Base-by-base conservation (phyloP, 2,113 vertebrate species). In the Calyptomena viridis region DNA sequence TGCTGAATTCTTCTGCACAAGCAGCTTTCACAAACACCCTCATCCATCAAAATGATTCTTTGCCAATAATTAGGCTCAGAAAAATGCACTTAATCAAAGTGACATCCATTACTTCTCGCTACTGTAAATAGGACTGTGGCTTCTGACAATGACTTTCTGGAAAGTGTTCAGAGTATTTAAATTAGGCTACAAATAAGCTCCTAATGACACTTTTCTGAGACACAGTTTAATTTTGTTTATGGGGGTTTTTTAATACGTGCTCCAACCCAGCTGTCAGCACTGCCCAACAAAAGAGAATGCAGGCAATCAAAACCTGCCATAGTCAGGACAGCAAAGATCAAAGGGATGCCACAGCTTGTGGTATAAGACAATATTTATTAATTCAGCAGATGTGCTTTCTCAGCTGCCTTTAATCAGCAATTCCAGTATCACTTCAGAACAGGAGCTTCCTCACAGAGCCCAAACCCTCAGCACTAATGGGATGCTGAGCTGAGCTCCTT, bases 31-130 rank as follows among this genome's bases (percentile, higher is more conserved):
- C 49, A 89, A 94, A 86, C 86, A 68, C 27, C 60, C 18, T 89
- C 80, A 93, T 56, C 86, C 86, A 90, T 89, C 94, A 87, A 80
- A 91, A 92, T 22, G 56, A 89, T 75, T 55, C 52, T 92, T 77
- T 60, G 56, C 42, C 55, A 58, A 91, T 92, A 91, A 96, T 97
- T 88, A 95, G 78, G 85, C 55, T 66, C 75, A 94, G 84, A 87
- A 94, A 94, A 95, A 92, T 52, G 35, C 75, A 81, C 87, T 94
- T 94, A 95, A 96, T 96, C 94, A 93, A 93, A 95, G 82, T 94
- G 88, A 91, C 93, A 87, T 58, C 90, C 88, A 84, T 93, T 95
- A 74, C 91, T 93, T 80, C 60, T 91, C 14, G 11, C 76, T 67
- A 23, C 81, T 67, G 75, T 79, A 95, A 95, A 94, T 91, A 94